Base-by-base conservation (phyloP, 2,888 invertebrate species). In the Acanthoscelides obtectus region DNA sequence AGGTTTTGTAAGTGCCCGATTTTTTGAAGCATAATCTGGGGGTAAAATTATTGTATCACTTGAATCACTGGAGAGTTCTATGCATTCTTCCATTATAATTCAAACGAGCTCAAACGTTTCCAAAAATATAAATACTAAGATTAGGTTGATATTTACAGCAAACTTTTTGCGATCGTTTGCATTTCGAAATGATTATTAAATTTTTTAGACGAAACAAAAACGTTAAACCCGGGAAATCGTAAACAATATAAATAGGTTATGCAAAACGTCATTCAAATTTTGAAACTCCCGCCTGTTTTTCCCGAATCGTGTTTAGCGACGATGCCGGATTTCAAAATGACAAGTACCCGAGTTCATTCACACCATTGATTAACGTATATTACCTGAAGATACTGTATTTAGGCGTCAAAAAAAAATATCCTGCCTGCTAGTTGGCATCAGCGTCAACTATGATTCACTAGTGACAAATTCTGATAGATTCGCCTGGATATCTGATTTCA, bases 31-130 rank as follows among this genome's bases (percentile, higher is more conserved):
- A 17, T 67, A 12, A 20, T 17, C 22, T 0, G 67, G 22, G 17
- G 67, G 20, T 17, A 67, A n/a, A 19, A 67, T 67, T 22, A 22
- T 20, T 22, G 67, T 67, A 22, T 67, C 67, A 20, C 67, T 67
- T 67, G 67, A 67, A 67, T 67, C 67, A 67, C 67, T 67, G 1
- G 67, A 67, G 22, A 67, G 19, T 20, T 67, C 67, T 67, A 45
- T 45, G 12, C 45, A 45, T 45, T 45, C 45, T 45, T 45, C 45
- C 45, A 45, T 45, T 45, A 45, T n/a, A n/a, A n/a, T 45, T 3
- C 5, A 45, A 45, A 45, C 5, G 12, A 1, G 1, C 6, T 12
- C 45, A 45, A 45, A 45, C 17, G 6, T 6, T 12, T 45, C 1
- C 12, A 45, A 25, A 25, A 25, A 3, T 25, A n/a, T 25, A 25